Evolutionary conservation across 2,888 invertebrate species (phyloP).

Genomic region (Tenthredo mesomela): DNA sequence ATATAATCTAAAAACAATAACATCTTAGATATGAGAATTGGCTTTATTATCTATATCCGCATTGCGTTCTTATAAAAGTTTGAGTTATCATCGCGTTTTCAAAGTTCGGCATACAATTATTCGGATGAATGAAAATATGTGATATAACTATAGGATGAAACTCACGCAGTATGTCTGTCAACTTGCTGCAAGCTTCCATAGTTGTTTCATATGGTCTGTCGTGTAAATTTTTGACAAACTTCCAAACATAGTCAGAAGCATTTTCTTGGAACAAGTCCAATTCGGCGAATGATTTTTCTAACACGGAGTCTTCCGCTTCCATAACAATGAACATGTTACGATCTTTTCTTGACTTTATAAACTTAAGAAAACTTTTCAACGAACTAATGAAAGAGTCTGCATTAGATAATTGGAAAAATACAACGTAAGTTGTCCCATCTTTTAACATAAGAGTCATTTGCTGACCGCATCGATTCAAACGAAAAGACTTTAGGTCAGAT

Average conservation of each 20-base stretch:
- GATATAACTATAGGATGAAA: constrained; percentile 62
- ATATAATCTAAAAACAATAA: background rate
- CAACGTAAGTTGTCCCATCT: constrained; percentile 86
- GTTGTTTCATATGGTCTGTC: constrained; percentile 91
- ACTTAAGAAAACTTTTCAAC: constrained; percentile 83
- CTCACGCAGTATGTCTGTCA: constrained; percentile 88
- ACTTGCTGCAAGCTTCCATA: constrained; percentile 91
- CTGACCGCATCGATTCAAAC: constrained; percentile 80
- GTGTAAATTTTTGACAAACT: constrained; percentile 81
- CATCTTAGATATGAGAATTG: background rate
- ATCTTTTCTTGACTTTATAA: constrained; percentile 86
- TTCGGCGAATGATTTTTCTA: constrained; percentile 93
- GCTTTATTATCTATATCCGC: background rate
- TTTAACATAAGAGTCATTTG: constrained; percentile 85
- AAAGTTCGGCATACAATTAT: constrained; percentile 1
- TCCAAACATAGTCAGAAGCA: constrained; percentile 85
- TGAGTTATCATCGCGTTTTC: background rate
- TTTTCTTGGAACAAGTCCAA: constrained; percentile 89
- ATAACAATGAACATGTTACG: constrained; percentile 86
- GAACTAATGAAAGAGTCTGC: constrained; percentile 87
- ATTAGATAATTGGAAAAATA: constrained; percentile 92
- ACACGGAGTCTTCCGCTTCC: constrained; percentile 82
- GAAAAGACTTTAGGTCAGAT: constrained; percentile 84
- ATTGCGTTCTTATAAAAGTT: background rate
- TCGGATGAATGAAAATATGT: background rate